Evolutionary conservation across 2,888 invertebrate species (phyloP).

Genomic region (Aphrophora alni): DNA sequence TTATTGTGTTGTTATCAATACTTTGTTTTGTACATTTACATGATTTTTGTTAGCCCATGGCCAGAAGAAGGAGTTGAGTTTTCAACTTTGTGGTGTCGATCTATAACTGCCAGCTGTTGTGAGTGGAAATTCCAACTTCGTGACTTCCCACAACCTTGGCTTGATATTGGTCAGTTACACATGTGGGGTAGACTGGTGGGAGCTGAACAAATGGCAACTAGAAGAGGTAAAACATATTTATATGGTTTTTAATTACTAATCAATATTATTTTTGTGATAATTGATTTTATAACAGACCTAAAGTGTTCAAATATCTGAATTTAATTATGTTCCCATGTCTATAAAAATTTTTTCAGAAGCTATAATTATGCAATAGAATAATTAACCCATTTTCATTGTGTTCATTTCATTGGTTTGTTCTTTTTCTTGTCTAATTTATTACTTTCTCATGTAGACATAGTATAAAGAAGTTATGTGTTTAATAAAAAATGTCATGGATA

Average conservation of each 20-base stretch:
- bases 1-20: too few relatives aligned
- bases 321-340: not conserved
- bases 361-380: not conserved
- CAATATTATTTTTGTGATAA: not conserved
- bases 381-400: too few relatives aligned
- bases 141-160: slow-evolving; percentile 94
- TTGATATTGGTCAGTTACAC: slow-evolving; percentile 81
- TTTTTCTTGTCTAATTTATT: too few relatives aligned
- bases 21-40: too few relatives aligned
- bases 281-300: not conserved
- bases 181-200: slow-evolving; percentile 91
- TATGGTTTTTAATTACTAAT: not conserved
- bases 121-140: slow-evolving; percentile 89
- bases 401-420: too few relatives aligned
- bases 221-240: slow-evolving; percentile 63
- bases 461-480: too few relatives aligned
- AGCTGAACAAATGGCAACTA: slow-evolving; percentile 83
- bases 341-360: not conserved
- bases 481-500: too few relatives aligned
- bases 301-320: not conserved
- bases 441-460: too few relatives aligned
- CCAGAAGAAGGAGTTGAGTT: slow-evolving; percentile 90
- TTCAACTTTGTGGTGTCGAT: slow-evolving; percentile 91
- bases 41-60: slow-evolving; percentile 71
- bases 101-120: slow-evolving; percentile 78